Conservation (phyloP, 2,113 vertebrate species). For the Rhynchopsitta pachyrhyncha region DNA sequence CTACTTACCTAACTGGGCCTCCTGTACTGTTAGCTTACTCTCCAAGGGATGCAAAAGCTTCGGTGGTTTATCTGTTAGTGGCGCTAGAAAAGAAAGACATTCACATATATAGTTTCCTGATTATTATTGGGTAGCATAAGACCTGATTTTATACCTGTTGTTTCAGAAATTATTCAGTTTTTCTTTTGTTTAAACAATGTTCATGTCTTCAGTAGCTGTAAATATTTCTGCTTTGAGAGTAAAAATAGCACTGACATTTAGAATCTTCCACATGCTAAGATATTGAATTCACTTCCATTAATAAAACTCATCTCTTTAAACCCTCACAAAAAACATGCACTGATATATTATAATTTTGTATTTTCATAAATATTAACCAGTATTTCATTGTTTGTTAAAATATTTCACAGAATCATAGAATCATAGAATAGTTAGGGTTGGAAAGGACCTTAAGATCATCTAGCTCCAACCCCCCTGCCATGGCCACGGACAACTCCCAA, state of each 20-base stretch:
- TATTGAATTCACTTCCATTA: background rate
- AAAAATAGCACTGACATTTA: background rate
- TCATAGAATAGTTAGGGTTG: too few species aligned
- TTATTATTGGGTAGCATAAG: background rate
- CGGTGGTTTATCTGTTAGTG: constrained; percentile 95
- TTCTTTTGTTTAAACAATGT: background rate
- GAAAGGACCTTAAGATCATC: too few species aligned
- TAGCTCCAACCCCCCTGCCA: too few species aligned
- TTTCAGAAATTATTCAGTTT: background rate
- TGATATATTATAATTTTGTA: background rate
- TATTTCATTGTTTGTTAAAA: background rate
- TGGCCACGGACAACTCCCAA: too few species aligned
- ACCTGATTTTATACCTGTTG: background rate
- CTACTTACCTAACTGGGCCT: constrained; percentile 91
- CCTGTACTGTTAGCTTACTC: constrained; percentile 89
- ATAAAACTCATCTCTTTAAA: background rate
- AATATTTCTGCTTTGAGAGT: background rate
- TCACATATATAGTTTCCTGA: constrained; percentile 30
- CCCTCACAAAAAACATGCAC: background rate
- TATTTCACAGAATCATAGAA: background rate
- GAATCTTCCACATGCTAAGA: background rate
- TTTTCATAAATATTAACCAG: background rate
- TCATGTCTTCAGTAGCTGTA: background rate
- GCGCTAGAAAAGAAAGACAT: constrained; percentile 84
- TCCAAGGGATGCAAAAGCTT: constrained; percentile 93